phyloP scores from a whole-genome alignment of 2,888 invertebrate species.

The Euphydryas editha region DNA sequence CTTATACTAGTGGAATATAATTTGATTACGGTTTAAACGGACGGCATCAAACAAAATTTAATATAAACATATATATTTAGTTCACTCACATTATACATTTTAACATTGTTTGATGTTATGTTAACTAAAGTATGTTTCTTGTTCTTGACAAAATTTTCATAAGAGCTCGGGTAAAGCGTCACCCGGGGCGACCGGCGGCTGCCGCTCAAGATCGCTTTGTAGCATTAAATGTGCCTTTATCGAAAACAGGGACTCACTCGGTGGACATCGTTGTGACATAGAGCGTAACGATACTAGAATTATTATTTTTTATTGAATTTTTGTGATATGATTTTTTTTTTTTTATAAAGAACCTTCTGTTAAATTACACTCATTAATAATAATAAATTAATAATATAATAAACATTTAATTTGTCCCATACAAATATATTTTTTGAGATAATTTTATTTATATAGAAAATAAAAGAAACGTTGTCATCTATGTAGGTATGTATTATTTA shows the following conservation, averaged over 20 bases:
- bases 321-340: not conserved
- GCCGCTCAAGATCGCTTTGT: slow-evolving; percentile 72
- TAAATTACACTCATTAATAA: not conserved
- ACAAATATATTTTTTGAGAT: too few relatives aligned
- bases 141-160: slow-evolving; percentile 66
- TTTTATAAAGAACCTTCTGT: not conserved
- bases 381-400: too few relatives aligned
- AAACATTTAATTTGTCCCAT: too few relatives aligned
- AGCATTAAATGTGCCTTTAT: slow-evolving; percentile 73
- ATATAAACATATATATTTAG: slow-evolving; percentile 2
- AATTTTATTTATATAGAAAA: too few relatives aligned
- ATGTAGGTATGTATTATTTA: too few relatives aligned
- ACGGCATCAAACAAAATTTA: not conserved
- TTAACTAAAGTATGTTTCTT: slow-evolving; percentile 34
- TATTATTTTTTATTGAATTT: not conserved
- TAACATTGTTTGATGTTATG: slow-evolving; percentile 26
- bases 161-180: slow-evolving; percentile 67
- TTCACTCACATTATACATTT: slow-evolving; percentile 22
- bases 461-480: too few relatives aligned
- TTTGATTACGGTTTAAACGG: not conserved
- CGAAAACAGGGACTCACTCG: slow-evolving; percentile 52
- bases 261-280: slow-evolving; percentile 52
- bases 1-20: too few relatives aligned
- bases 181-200: slow-evolving; percentile 68
- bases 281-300: slow-evolving; percentile 48